phyloP scores from a whole-genome alignment of 2,113 vertebrate genomes.

The Callipepla squamata region DNA sequence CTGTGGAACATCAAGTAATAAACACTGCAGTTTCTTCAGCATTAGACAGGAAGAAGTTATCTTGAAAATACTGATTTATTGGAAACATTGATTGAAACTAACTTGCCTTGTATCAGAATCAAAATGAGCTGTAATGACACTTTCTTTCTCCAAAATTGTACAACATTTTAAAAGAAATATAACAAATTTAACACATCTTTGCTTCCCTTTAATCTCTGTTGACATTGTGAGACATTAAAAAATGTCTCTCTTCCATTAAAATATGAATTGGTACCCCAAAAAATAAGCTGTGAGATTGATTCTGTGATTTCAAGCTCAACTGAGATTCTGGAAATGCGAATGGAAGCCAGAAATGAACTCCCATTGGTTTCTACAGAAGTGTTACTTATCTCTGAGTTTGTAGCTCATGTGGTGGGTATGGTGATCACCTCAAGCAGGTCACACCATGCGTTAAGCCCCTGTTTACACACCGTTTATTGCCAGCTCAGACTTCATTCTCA shows the following conservation, averaged over 20 bases:
- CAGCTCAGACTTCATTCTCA: neutral
- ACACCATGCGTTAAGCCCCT: neutral
- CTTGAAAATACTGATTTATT: constrained; percentile 37
- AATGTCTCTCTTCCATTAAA: neutral
- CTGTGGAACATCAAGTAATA: neutral
- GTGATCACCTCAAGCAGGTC: neutral
- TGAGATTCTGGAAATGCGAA: neutral
- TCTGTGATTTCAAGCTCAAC: neutral
- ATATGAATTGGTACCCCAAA: neutral
- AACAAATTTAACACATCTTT: neutral
- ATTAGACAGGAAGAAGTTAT: neutral
- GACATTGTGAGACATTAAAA: neutral
- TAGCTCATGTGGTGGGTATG: neutral
- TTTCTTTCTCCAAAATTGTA: neutral
- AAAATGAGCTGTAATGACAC: neutral
- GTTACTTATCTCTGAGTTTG: neutral
- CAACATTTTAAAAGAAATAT: neutral
- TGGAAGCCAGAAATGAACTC: neutral
- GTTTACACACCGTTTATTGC: neutral
- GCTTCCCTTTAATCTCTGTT: neutral
- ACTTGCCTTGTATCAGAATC: neutral
- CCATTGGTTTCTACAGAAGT: neutral
- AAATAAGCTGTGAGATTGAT: neutral
- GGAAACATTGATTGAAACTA: constrained; percentile 27
- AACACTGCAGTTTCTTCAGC: neutral